These are phyloP conservation scores for Strongylocentrotus purpuratus DNA, from an alignment of 35 echinoderm and acorn worm genomes.

Conservation along the genomic window DNA sequence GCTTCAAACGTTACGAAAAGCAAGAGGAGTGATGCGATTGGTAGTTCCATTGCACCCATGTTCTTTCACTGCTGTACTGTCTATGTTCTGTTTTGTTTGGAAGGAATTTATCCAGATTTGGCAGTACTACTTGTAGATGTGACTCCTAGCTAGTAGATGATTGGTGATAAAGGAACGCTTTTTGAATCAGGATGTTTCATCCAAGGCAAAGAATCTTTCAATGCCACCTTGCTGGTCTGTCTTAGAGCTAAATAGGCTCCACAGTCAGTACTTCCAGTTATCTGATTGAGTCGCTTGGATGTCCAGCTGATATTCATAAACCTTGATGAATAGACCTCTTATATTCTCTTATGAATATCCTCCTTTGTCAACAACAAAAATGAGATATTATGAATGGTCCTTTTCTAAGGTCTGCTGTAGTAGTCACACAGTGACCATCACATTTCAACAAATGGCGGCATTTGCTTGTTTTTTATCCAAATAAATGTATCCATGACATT, in stretches of 20 bases:
- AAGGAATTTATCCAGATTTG: not conserved
- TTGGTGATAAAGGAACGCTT: not conserved
- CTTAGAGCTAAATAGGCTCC: not conserved
- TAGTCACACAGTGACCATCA: not conserved
- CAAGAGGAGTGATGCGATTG: not conserved
- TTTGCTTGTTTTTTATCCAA: not conserved
- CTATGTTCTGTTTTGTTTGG: not conserved
- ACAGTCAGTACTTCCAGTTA: not conserved
- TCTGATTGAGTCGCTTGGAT: not conserved
- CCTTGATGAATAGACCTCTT: not conserved
- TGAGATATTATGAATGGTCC: not conserved
- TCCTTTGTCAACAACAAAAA: not conserved
- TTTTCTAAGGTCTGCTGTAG: not conserved
- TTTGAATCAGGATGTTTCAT: not conserved
- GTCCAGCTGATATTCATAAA: not conserved
- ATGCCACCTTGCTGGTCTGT: not conserved
- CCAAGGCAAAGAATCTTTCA: not conserved
- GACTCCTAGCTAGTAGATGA: not conserved
- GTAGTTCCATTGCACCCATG: not conserved
- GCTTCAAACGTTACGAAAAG: slow-evolving; percentile 19
- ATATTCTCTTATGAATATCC: not conserved
- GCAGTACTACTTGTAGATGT: not conserved
- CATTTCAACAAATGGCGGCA: not conserved
- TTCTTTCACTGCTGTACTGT: not conserved
- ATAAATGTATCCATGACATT: slow-evolving; percentile 13